phyloP scores from a whole-genome alignment of 1,140 invertebrate species.

The Drosophila athabasca region DNA sequence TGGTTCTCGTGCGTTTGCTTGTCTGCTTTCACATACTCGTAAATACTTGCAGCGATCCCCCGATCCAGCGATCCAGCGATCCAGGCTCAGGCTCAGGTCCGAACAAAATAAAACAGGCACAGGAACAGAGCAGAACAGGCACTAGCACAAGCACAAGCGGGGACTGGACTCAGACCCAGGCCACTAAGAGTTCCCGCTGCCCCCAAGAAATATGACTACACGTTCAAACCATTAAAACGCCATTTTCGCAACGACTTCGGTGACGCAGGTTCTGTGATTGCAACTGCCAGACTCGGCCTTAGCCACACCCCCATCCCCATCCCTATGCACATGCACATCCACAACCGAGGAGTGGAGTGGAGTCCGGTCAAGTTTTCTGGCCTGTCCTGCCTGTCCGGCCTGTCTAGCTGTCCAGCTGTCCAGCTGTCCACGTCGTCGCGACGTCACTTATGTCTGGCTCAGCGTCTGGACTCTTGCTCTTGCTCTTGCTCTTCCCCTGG shows the following conservation, averaged over 20 bases:
- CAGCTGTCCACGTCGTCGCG: slow-evolving; percentile 31
- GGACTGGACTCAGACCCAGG: slow-evolving; percentile 5
- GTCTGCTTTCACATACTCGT: slow-evolving; percentile 67
- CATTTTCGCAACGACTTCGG: slow-evolving; percentile 62
- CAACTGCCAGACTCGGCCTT: slow-evolving; percentile 29
- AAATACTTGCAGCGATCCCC: slow-evolving; percentile 58
- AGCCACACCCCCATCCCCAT: no score
- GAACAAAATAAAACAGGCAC: slow-evolving; percentile 22
- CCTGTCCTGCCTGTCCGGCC: slow-evolving; percentile 9
- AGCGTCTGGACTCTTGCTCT: slow-evolving; percentile 55
- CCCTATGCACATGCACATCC: no score
- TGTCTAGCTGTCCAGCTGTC: slow-evolving; percentile 15
- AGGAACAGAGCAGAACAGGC: slow-evolving; percentile 4
- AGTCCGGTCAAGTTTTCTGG: slow-evolving; percentile 28
- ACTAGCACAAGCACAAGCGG: neutral
- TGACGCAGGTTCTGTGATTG: slow-evolving; percentile 64
- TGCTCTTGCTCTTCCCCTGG: slow-evolving; percentile 49
- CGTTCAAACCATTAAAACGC: slow-evolving; percentile 80
- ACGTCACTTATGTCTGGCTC: slow-evolving; percentile 76
- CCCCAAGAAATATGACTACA: slow-evolving; percentile 78
- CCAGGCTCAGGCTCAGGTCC: slow-evolving; percentile 32
- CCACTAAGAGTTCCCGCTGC: slow-evolving; percentile 56
- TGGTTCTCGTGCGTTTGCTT: slow-evolving; percentile 70
- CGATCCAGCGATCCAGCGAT: slow-evolving; percentile 46
- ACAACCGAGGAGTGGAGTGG: neutral